phyloP scores from a whole-genome alignment of 2,888 invertebrate species.

The Anarsia innoxiella region DNA sequence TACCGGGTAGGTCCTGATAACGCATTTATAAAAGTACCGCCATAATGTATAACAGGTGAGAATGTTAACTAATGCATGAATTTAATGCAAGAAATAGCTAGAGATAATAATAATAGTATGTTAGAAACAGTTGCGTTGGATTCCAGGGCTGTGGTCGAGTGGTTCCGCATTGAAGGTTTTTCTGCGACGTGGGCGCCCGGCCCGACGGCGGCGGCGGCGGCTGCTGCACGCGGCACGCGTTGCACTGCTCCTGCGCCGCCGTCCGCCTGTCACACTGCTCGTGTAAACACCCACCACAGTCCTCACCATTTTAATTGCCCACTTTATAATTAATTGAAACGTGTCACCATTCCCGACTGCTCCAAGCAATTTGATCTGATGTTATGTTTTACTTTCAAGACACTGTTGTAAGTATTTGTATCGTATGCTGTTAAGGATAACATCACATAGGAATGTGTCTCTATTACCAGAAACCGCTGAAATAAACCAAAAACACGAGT shows the following conservation, averaged over 20 bases:
- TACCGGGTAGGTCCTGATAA: conserved; percentile 30
- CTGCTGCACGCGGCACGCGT: conserved; percentile 2
- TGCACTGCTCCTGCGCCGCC: background rate
- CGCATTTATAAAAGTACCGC: conserved; percentile 29
- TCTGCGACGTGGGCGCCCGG: conserved; percentile 30
- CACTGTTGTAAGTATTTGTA: too few relatives aligned
- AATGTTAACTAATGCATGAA: background rate
- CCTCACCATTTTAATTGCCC: conserved; percentile 19
- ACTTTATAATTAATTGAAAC: conserved; percentile 15
- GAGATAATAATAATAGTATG: conserved; percentile 44
- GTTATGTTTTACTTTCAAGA: too few relatives aligned
- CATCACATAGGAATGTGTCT: too few relatives aligned
- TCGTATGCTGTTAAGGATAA: too few relatives aligned
- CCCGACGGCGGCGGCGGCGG: conserved; percentile 7
- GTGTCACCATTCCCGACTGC: conserved; percentile 7
- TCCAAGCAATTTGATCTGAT: conserved; percentile 13
- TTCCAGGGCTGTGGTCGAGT: conserved; percentile 37
- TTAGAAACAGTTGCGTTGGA: conserved; percentile 48
- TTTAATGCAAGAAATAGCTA: conserved; percentile 3
- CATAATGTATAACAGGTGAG: conserved; percentile 1
- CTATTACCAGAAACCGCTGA: too few relatives aligned
- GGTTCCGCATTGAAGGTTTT: conserved; percentile 60
- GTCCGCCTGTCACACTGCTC: background rate
- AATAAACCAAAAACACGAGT: too few relatives aligned
- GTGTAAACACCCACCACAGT: conserved; percentile 11